phyloP scores from a whole-genome alignment of 2,888 invertebrate species.

The Scrobipalpa costella region DNA sequence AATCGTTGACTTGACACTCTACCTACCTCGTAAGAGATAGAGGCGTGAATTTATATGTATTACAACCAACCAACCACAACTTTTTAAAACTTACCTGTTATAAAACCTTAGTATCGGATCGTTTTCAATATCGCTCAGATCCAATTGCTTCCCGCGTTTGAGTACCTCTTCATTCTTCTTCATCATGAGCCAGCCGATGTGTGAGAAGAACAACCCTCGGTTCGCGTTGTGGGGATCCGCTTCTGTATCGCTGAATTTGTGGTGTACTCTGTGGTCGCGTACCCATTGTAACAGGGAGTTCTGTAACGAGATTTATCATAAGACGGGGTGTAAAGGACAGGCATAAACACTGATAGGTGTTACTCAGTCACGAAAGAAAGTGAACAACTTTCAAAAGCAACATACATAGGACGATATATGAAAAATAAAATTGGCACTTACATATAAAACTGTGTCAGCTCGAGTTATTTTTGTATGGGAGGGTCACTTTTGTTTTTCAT shows the following conservation, averaged over 20 bases:
- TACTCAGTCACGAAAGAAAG: too few relatives aligned
- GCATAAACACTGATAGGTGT: too few relatives aligned
- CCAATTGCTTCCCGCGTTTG: conserved; percentile 87
- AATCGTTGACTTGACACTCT: too few relatives aligned
- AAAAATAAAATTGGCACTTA: too few relatives aligned
- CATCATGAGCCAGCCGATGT: conserved; percentile 93
- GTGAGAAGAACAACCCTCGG: conserved; percentile 93
- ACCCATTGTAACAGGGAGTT: conserved; percentile 81
- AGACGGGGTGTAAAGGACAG: neutral
- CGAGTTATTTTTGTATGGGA: too few relatives aligned
- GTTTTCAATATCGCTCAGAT: conserved; percentile 86
- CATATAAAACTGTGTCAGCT: too few relatives aligned
- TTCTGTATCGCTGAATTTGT: conserved; percentile 92
- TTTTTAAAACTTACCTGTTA: conserved; percentile 80
- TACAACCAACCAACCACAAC: too few relatives aligned
- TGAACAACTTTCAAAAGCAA: too few relatives aligned
- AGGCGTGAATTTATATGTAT: too few relatives aligned
- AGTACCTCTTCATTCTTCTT: conserved; percentile 91
- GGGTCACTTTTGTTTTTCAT: too few relatives aligned
- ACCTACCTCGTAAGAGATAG: too few relatives aligned
- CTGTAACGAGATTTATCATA: conserved; percentile 41
- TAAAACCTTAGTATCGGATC: conserved; percentile 89
- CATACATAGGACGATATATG: too few relatives aligned
- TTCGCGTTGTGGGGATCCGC: conserved; percentile 92
- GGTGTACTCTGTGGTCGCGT: conserved; percentile 86